Evolutionary conservation across 2,888 invertebrate species (phyloP).

Genomic region (Drosophila rellima): DNA sequence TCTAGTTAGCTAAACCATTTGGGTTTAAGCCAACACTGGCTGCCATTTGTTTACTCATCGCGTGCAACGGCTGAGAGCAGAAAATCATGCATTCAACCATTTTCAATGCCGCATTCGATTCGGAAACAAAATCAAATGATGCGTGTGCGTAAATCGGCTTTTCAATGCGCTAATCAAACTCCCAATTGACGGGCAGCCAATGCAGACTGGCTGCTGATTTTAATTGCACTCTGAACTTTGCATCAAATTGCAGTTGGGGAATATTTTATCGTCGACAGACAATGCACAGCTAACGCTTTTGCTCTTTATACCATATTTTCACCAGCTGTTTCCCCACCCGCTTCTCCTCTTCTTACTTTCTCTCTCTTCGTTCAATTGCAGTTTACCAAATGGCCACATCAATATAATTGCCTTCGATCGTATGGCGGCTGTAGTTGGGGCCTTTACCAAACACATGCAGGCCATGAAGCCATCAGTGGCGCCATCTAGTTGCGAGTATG

Average conservation of each 20-base stretch:
- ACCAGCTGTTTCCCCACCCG: background rate
- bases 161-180: slow-evolving; percentile 62
- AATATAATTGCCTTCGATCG: slow-evolving; percentile 89
- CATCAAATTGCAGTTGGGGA: slow-evolving; percentile 29
- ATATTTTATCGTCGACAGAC: slow-evolving; percentile 38
- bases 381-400: slow-evolving; percentile 93
- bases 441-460: slow-evolving; percentile 85
- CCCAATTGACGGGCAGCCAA: slow-evolving; percentile 36
- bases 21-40: background rate
- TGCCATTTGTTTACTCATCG: slow-evolving; percentile 13
- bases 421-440: slow-evolving; percentile 85
- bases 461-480: slow-evolving; percentile 79
- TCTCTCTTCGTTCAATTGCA: slow-evolving; percentile 74
- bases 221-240: slow-evolving; percentile 49
- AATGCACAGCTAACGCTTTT: slow-evolving; percentile 10
- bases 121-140: slow-evolving; percentile 51
- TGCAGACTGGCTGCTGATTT: slow-evolving; percentile 35
- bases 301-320: slow-evolving; percentile 5
- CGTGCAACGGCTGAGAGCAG: background rate
- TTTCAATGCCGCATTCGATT: slow-evolving; percentile 38
- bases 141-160: slow-evolving; percentile 49
- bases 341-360: no score
- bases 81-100: slow-evolving; percentile 20
- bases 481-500: slow-evolving; percentile 83
- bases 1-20: background rate